Evolutionary conservation across 2,797 vertebrate genomes (phyloP), one percentile per base, ranked within the genome.

Genomic region (Gastrophryne carolinensis): DNA sequence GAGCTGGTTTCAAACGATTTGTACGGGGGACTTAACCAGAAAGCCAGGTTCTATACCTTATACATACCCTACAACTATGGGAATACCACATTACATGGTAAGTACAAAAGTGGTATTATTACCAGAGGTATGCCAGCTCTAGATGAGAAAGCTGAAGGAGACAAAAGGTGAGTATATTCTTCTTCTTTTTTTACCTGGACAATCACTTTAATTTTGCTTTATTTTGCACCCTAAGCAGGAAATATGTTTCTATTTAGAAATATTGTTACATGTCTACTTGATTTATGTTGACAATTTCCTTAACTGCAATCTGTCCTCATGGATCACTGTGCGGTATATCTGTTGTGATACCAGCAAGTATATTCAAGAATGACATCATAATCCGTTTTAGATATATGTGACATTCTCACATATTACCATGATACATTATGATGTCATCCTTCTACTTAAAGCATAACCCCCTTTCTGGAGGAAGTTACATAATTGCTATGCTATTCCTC

Each of bases 381-480:
- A 50, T 19, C 19, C 4, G 26, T 19, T 50, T 13, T 32, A 65
- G 62, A 50, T 32, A 50, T 49, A 34, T 50, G 32, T 9, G 30
- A 15, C 62, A 50, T 65, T 65, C 24, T 23, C 44, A 3, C 49
- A 19, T 50, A 32, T 47, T 49, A 13, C 26, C 21, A 17, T 23
- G 26, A 50, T 65, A 50, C 21, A 50, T 50, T 50, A 12, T 65
- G 15, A 12, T 24, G 41, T 50, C 50, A 65, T 65, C 62, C 50
- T 5, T 12, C 62, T 30, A n/a, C 62, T 30, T 65, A 12, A 30
- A 49, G 17, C 30, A 13, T 30, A 27, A 30, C 21, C 49, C n/a
- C 24, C 41, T 27, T 30, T 29, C 62, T 13, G 26, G 21, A 47
- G 49, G 44, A 44, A 63, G 27, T 34, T 44, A 50, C 49, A 49